These are phyloP conservation scores for Rhinichthys klamathensis DNA, from an alignment of 2,113 vertebrate genomes.

Conservation along the genomic window DNA sequence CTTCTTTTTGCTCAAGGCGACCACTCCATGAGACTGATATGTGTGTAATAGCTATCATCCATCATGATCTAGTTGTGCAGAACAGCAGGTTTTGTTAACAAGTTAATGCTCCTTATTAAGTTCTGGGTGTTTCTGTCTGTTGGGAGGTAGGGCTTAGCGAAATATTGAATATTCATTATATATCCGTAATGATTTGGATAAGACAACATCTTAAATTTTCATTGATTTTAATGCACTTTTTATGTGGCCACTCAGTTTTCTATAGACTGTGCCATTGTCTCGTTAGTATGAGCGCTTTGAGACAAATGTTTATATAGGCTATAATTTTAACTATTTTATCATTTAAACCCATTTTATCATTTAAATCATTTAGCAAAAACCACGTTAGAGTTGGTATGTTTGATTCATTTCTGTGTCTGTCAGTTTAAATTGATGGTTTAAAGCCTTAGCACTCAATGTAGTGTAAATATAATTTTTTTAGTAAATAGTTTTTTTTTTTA, in stretches of 20 bases:
- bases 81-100: conserved; percentile 18
- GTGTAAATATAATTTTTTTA: accelerated
- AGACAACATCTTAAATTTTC: background rate
- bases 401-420: background rate
- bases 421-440: no score
- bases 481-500: no score
- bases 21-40: conserved; percentile 45
- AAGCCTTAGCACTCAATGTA: no score
- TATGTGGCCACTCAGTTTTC: no score
- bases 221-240: no score
- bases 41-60: conserved; percentile 54
- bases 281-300: background rate
- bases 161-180: background rate
- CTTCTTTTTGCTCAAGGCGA: background rate
- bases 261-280: background rate
- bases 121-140: conserved; percentile 7
- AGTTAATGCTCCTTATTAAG: conserved; percentile 34
- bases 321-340: no score
- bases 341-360: no score
- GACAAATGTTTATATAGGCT: no score
- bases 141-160: background rate
- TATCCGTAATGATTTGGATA: background rate
- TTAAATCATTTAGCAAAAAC: background rate
- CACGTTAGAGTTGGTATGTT: background rate
- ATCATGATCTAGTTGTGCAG: conserved; percentile 59